A percentile compares a stretch with the other conserved stretches of the same genome.
Conservation (phyloP, 2,113 vertebrate species). For the Etia nguti region DNA sequence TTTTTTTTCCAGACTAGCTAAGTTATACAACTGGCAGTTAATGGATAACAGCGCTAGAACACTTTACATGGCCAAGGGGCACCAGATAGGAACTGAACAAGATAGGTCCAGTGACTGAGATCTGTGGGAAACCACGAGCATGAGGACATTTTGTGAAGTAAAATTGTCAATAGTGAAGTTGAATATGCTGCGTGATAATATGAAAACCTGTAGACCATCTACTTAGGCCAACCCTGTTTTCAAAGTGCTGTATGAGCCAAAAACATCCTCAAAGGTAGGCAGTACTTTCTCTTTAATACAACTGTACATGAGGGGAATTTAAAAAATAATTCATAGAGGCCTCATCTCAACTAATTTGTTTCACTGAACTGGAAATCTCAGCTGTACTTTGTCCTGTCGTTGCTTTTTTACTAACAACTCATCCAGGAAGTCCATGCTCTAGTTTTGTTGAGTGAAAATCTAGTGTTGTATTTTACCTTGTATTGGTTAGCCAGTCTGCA, state of each 20-base stretch:
- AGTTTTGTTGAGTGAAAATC: background rate
- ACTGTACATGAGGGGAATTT: background rate
- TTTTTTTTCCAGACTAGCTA: background rate
- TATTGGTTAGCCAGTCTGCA: background rate
- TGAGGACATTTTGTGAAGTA: background rate
- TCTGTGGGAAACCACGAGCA: background rate
- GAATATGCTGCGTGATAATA: background rate
- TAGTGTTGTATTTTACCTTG: background rate
- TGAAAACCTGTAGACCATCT: background rate
- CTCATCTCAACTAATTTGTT: background rate
- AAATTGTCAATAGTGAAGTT: background rate
- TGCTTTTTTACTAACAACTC: background rate
- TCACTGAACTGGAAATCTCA: background rate
- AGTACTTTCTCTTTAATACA: background rate
- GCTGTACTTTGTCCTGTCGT: background rate
- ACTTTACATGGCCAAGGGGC: background rate
- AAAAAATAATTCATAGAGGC: rapidly evolving
- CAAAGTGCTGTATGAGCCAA: background rate
- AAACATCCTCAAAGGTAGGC: background rate
- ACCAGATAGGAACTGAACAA: background rate
- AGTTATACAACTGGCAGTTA: background rate
- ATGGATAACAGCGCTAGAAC: background rate
- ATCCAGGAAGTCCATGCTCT: background rate
- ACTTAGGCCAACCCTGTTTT: background rate
- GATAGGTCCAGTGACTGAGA: background rate